Base-by-base conservation (phyloP, 2,888 invertebrate species). In the Macrophya annulata region DNA sequence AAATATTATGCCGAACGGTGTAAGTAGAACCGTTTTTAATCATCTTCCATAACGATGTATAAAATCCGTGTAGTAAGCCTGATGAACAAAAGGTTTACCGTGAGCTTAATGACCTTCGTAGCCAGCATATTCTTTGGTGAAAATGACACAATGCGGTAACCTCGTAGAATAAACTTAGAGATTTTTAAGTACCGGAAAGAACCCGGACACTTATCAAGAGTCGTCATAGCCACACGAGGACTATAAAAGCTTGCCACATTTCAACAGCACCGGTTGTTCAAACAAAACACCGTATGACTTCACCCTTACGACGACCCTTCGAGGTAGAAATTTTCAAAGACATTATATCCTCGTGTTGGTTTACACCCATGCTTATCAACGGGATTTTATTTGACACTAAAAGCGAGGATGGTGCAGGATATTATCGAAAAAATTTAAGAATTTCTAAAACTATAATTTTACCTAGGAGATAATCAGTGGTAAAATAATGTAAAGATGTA, bases 161-260 rank as follows among this genome's bases (percentile, higher is more conserved):
- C n/a, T 31, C 17, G 51, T 51, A 31, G 51, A 55, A 51, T 77
- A 55, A 71, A 77, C 48, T 62, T 21, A 10, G 40, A 5, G 55
- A 55, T 37, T n/a, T 15, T 81, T 12, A 21, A 81, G 81, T 17
- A 43, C 81, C 81, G 81, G 81, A 81, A 81, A 62, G 59, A 62
- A 81, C 40, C 81, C 59, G 81, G 81, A 62, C 43, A 37, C 68
- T 68, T 62, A 40, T 59, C 10, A 81, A 81, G 62, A 62, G 40
- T 81, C 81, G 81, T 43, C n/a, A 51, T 55, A n/a, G 77, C 31
- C 77, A 51, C 81, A 81, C 81, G 81, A 81, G 81, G 62, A 62
- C 59, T 21, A 62, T 81, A 62, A 81, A 81, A 59, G 40, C 62
- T 40, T 43, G 62, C 81, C 81, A 59, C 81, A 62, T 81, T 62